Base-by-base conservation (phyloP, 1,140 invertebrate genomes). In the Ganaspis sp. region DNA sequence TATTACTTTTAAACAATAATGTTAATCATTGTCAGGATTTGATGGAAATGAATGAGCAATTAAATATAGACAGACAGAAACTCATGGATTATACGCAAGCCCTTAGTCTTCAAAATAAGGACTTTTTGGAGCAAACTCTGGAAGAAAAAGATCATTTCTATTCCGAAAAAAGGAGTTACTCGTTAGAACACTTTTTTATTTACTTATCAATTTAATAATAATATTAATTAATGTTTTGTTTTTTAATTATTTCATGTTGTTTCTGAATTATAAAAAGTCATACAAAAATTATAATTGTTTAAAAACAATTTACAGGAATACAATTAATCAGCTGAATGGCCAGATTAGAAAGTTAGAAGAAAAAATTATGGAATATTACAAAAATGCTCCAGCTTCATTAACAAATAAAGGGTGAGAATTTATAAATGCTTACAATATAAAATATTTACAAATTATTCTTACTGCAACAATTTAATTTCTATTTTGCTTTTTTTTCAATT, bases 341-440 rank as follows among this genome's bases (percentile, higher is more conserved):
- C 97, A 99, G 87, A 99, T 99, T 88, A 98, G 99, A 89, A 98
- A 98, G 89, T 91, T 99, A 4, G 98, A 99, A 88, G 97, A 99
- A 87, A 99, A 98, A 91, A 99, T 99, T 38, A 98, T 99, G 96
- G 98, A 99, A 81, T 97, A 98, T 89, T 99, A 98, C 88, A 93
- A 94, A 82, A 95, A 64, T 29, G 26, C 26, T 34, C 23, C 58
- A 0, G 21, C 58, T 34, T 29, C 58, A 15, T 29, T 26, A n/a
- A 5, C 11, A 4, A 64, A 64, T 34, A 64, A 64, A 15, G 26
- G 26, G 58, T 64, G 29, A 15, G 29, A 15, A 29, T 64, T 29
- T 26, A 4, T 1, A 15, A 21, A 21, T 23, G 1, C 19, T n/a
- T 29, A 12, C n/a, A 6, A 0, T n/a, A 64, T 26, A 29, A 58